phyloP scores from a whole-genome alignment of 2,797 vertebrate genomes.

The Coracias cyanogaster region DNA sequence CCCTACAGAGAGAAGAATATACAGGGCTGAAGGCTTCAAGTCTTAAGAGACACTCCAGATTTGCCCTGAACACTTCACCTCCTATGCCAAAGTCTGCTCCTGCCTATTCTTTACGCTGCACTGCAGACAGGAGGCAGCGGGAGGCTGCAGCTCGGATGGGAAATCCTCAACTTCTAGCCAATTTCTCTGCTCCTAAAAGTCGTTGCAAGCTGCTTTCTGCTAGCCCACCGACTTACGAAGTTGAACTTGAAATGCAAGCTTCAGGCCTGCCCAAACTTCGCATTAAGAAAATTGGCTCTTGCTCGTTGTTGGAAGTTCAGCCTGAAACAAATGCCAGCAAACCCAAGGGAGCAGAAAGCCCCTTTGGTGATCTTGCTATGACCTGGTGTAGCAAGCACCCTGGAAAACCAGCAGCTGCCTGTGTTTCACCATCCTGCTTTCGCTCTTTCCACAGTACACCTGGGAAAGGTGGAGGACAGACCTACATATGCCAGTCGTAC shows the following conservation, averaged over 20 bases:
- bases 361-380: constrained; percentile 18
- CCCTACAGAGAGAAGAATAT: constrained; percentile 72
- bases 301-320: constrained; percentile 54
- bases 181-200: constrained; percentile 71
- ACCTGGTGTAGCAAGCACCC: constrained; percentile 78
- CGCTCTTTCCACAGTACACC: constrained; percentile 84
- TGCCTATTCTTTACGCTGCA: constrained; percentile 82
- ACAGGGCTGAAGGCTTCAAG: constrained; percentile 75
- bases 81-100: constrained; percentile 19
- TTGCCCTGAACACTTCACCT: not conserved
- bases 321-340: not conserved
- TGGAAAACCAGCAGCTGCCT: constrained; percentile 76
- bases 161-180: constrained; percentile 50
- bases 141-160: constrained; percentile 84
- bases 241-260: constrained; percentile 91
- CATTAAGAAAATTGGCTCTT: constrained; percentile 85
- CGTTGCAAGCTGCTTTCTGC: not conserved
- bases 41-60: constrained; percentile 73
- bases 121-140: constrained; percentile 85
- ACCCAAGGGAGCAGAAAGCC: constrained; percentile 52
- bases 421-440: constrained; percentile 83
- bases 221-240: constrained; percentile 82
- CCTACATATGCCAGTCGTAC: constrained; percentile 93
- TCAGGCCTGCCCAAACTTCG: constrained; percentile 92
- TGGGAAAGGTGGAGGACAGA: constrained; percentile 86